A percentile compares a stretch with the other conserved stretches of the same genome.
These are phyloP conservation scores for Brachionus paranguensis DNA, from an alignment of 1,140 invertebrate genomes.

Conservation along the genomic window DNA sequence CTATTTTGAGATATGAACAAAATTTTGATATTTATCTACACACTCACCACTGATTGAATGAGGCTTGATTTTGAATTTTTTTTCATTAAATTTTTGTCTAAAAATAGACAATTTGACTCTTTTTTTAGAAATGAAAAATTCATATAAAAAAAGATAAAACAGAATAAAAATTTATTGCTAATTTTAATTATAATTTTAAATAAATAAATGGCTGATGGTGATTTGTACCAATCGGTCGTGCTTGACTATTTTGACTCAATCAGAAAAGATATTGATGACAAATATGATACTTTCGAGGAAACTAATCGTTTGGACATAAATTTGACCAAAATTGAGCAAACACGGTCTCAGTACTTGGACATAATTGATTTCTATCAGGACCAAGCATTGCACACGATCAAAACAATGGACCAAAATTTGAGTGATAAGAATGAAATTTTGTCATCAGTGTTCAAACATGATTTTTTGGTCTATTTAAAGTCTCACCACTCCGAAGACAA, in stretches of 20 bases:
- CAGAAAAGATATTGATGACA: neutral
- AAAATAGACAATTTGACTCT: neutral
- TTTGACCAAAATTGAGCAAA: neutral
- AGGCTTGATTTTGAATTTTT: neutral
- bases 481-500: neutral
- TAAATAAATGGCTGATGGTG: neutral
- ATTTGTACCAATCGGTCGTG: neutral
- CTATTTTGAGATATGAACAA: neutral
- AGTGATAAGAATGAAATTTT: neutral
- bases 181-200: too few relatives aligned
- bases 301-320: neutral
- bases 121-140: neutral
- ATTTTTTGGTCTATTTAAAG: conserved; percentile 9
- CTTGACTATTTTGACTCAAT: neutral
- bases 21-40: neutral
- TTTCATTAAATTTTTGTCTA: neutral
- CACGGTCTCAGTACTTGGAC: neutral
- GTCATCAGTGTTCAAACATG: neutral
- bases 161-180: neutral
- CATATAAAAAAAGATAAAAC: neutral
- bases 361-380: neutral
- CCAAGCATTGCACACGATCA: neutral
- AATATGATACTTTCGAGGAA: neutral
- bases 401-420: neutral
- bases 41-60: neutral